Percentiles rank a stretch among this genome's conserved stretches.
Conservation (phyloP, 2,888 invertebrate species). For the Nasonia oneida region DNA sequence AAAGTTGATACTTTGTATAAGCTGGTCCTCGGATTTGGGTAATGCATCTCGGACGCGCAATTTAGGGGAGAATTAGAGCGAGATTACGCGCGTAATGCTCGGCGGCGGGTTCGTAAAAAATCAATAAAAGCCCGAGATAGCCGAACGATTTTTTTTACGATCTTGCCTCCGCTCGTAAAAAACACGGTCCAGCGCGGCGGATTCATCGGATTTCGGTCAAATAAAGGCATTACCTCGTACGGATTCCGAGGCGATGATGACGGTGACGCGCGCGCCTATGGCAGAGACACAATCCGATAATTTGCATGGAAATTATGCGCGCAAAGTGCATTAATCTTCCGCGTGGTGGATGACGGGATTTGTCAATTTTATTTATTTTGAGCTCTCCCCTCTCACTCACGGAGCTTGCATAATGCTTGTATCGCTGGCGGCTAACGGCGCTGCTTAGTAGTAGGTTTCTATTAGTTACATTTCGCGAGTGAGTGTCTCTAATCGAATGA, state of each 20-base stretch:
- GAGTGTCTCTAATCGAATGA: not conserved
- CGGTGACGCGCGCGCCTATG: constrained; percentile 23
- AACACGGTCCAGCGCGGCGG: not conserved
- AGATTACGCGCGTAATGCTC: not conserved
- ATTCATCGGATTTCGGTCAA: constrained; percentile 25
- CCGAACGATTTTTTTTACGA: not conserved
- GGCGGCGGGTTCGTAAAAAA: not conserved
- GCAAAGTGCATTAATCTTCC: constrained; percentile 70
- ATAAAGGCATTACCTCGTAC: constrained; percentile 28
- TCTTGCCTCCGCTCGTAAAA: constrained; percentile 29
- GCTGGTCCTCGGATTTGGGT: not conserved
- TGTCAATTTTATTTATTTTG: constrained; percentile 68
- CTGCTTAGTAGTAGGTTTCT: not conserved
- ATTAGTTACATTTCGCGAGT: constrained; percentile 39
- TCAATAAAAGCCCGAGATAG: constrained; percentile 16
- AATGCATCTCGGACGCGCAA: not conserved
- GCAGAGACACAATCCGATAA: constrained; percentile 65
- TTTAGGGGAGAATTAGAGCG: not conserved
- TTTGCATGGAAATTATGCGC: constrained; percentile 70
- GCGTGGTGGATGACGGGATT: constrained; percentile 63
- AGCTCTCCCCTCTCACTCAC: constrained; percentile 15
- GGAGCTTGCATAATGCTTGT: constrained; percentile 65
- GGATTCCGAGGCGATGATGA: constrained; percentile 45
- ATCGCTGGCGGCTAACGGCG: not conserved
- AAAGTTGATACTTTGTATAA: constrained; percentile 26